A percentile compares a stretch with the other conserved stretches of the same genome.
Evolutionary conservation across 2,113 vertebrate species (phyloP).

Genomic region (Struthio camelus): DNA sequence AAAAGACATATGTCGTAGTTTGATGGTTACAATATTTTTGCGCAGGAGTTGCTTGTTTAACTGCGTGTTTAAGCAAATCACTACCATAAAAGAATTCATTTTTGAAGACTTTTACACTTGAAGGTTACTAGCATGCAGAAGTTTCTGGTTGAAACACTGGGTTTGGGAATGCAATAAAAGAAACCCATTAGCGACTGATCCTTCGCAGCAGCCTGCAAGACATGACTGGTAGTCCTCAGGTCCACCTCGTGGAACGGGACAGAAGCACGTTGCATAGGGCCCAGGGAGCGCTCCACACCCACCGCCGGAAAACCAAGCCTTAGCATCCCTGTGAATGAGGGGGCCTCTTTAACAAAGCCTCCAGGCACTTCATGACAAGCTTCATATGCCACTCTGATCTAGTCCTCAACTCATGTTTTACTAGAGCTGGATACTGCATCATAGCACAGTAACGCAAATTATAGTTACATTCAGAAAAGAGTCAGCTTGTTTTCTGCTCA

Average conservation of each 20-base stretch:
- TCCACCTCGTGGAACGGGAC: not conserved
- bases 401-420: not conserved
- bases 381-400: not conserved
- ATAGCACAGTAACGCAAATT: not conserved
- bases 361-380: not conserved
- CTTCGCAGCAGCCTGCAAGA: not conserved
- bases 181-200: not conserved
- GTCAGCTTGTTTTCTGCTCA: not conserved
- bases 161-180: not conserved
- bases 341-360: not conserved
- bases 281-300: not conserved
- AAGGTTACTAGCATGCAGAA: not conserved
- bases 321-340: fast-evolving
- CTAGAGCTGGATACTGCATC: not conserved
- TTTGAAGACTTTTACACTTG: not conserved
- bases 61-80: not conserved
- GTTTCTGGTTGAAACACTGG: fast-evolving
- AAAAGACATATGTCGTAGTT: constrained; percentile 14
- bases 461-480: not conserved
- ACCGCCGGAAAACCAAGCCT: not conserved
- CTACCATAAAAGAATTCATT: not conserved
- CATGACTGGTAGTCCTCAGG: not conserved
- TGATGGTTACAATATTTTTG: too few relatives aligned
- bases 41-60: too few relatives aligned
- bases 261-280: not conserved